Evolutionary conservation across 2,113 vertebrate genomes (phyloP).

Genomic region (Syngnathoides biaculeatus): DNA sequence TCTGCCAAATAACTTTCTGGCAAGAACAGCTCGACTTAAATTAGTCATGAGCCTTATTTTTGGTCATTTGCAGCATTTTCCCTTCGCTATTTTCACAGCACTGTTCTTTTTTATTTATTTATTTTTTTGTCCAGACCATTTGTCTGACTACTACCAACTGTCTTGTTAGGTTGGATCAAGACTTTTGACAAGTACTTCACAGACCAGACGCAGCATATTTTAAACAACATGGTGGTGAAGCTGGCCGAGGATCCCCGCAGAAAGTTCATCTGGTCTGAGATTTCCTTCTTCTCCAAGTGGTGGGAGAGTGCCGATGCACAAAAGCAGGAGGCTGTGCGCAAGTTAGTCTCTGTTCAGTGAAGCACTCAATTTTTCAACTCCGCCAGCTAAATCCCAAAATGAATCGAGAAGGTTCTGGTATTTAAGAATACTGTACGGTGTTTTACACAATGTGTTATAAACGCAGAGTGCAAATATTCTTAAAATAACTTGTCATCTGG

Average conservation of each 20-base stretch:
- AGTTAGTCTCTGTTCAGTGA: conserved; percentile 68
- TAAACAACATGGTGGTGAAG: conserved; percentile 96
- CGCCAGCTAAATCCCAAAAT: not conserved
- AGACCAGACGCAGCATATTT: conserved; percentile 96
- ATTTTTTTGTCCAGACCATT: not conserved
- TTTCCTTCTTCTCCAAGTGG: conserved; percentile 96
- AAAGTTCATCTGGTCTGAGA: conserved; percentile 97
- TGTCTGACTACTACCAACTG: not conserved
- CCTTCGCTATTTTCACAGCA: conserved; percentile 8
- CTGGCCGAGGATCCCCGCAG: conserved; percentile 88
- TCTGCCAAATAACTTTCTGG: conserved; percentile 33
- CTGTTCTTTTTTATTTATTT: not conserved
- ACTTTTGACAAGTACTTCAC: conserved; percentile 98
- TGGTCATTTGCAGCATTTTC: conserved; percentile 23
- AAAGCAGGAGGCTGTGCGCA: conserved; percentile 85
- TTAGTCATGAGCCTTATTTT: conserved; percentile 62
- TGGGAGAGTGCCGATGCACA: conserved; percentile 88
- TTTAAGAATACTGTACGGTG: conserved; percentile 1
- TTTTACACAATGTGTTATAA: conserved; percentile 4
- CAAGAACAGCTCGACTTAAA: conserved; percentile 33
- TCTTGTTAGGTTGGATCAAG: conserved; percentile 89
- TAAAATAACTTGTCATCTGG: conserved; percentile 53
- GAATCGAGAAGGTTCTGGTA: conserved; percentile 3
- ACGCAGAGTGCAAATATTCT: conserved; percentile 14
- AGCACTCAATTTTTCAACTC: conserved; percentile 1